Evolutionary conservation across 2,888 invertebrate species (phyloP).

Genomic region (Venusia cambrica): DNA sequence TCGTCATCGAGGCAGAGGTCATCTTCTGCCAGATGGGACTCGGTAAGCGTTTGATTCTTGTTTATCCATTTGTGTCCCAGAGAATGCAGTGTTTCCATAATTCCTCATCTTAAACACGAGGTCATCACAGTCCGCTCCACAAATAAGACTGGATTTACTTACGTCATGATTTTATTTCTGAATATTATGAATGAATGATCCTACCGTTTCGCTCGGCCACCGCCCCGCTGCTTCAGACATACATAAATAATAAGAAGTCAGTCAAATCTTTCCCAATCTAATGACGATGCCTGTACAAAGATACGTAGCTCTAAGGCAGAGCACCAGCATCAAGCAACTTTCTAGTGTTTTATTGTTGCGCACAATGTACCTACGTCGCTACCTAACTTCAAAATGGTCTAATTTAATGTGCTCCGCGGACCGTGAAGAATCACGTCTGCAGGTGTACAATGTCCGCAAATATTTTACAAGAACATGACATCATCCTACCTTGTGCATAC

Average conservation of each 20-base stretch:
- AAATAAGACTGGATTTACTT: slow-evolving; percentile 3
- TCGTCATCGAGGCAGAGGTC: slow-evolving; percentile 84
- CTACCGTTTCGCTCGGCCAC: neutral
- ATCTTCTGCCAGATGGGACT: slow-evolving; percentile 87
- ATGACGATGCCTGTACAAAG: too few relatives aligned
- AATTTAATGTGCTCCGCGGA: slow-evolving; percentile 23
- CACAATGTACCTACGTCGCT: neutral
- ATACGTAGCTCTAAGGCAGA: too few relatives aligned
- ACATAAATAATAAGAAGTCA: too few relatives aligned
- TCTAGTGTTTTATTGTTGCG: neutral
- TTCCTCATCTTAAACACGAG: slow-evolving; percentile 6
- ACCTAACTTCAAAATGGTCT: too few relatives aligned
- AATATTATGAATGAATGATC: slow-evolving; percentile 13
- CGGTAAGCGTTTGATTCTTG: slow-evolving; percentile 71
- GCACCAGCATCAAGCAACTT: too few relatives aligned
- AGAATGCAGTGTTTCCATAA: slow-evolving; percentile 1
- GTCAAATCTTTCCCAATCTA: too few relatives aligned
- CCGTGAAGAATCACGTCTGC: slow-evolving; percentile 45
- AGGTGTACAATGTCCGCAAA: slow-evolving; percentile 42
- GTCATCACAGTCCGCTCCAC: slow-evolving; percentile 4
- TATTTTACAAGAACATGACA: slow-evolving; percentile 1
- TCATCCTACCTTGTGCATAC: slow-evolving; percentile 1
- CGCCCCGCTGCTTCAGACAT: too few relatives aligned
- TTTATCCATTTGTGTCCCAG: neutral
- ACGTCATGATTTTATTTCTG: slow-evolving; percentile 15